These are phyloP conservation scores for Ashinkailepas kermadecensis DNA, from an alignment of 2,888 invertebrate species.

Conservation along the genomic window DNA sequence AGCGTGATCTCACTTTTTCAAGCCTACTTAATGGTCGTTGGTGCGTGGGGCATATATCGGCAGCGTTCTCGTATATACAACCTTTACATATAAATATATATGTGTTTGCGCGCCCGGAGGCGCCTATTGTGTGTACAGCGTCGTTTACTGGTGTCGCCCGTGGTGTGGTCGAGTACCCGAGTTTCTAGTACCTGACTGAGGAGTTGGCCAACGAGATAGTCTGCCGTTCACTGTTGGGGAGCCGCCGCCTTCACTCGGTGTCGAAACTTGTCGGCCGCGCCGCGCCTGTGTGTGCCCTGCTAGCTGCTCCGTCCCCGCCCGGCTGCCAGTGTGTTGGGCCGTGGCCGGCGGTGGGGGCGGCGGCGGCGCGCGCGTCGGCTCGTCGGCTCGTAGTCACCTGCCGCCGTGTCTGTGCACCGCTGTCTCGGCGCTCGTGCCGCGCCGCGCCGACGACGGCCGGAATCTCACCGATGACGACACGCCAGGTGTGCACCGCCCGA, in stretches of 20 bases:
- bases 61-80: conserved; percentile 11
- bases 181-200: conserved; percentile 15
- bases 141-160: not conserved
- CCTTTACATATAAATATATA: not conserved
- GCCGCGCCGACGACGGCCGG: too few species aligned
- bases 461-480: too few species aligned
- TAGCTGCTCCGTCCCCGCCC: too few species aligned
- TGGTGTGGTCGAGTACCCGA: not conserved
- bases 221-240: not conserved
- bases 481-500: too few species aligned
- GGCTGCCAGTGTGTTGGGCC: too few species aligned
- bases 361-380: too few species aligned
- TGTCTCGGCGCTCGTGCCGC: too few species aligned
- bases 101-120: not conserved
- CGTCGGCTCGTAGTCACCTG: too few species aligned
- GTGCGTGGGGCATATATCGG: conserved; percentile 11
- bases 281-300: too few species aligned
- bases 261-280: not conserved
- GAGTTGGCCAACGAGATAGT: not conserved
- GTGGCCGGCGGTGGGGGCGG: too few species aligned
- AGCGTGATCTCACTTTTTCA: conserved; percentile 18
- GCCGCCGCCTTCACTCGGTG: not conserved
- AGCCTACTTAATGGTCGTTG: conserved; percentile 20
- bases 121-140: conserved; percentile 4
- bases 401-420: too few species aligned